phyloP scores from a whole-genome alignment of 2,113 vertebrate species.

The Leucopsar rothschildi region DNA sequence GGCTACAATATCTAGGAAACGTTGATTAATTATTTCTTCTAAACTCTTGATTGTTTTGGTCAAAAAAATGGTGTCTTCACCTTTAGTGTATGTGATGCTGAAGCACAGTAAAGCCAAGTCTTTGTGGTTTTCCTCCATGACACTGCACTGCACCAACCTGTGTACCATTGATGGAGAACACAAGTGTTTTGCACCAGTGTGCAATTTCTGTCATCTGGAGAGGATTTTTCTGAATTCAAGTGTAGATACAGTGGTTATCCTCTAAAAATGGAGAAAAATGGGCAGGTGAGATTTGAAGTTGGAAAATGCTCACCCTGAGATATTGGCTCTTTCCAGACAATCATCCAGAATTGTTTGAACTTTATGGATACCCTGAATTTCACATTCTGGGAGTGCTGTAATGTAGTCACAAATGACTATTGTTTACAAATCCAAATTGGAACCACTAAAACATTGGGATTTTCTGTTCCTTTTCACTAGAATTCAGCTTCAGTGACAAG shows the following conservation, averaged over 20 bases:
- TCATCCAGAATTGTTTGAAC: background rate
- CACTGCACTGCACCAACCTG: background rate
- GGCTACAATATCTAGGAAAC: accelerated
- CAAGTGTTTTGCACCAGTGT: background rate
- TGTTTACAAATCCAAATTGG: background rate
- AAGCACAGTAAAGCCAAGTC: background rate
- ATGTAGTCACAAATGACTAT: background rate
- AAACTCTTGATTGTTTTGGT: background rate
- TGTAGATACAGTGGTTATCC: background rate
- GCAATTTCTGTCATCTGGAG: background rate
- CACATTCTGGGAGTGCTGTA: background rate
- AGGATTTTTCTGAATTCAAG: background rate
- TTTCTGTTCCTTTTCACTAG: background rate
- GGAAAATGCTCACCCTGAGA: background rate
- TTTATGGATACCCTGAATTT: background rate
- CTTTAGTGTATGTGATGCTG: background rate
- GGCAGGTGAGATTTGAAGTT: background rate
- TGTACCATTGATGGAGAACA: background rate
- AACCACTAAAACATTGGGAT: background rate
- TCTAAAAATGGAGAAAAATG: background rate
- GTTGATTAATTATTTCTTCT: background rate
- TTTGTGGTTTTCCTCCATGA: background rate
- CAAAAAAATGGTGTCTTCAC: background rate
- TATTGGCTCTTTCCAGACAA: background rate
- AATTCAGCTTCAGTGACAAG: background rate